Base-by-base conservation (phyloP, 1,140 invertebrate species). In the Ceratosolen solmsi region DNA sequence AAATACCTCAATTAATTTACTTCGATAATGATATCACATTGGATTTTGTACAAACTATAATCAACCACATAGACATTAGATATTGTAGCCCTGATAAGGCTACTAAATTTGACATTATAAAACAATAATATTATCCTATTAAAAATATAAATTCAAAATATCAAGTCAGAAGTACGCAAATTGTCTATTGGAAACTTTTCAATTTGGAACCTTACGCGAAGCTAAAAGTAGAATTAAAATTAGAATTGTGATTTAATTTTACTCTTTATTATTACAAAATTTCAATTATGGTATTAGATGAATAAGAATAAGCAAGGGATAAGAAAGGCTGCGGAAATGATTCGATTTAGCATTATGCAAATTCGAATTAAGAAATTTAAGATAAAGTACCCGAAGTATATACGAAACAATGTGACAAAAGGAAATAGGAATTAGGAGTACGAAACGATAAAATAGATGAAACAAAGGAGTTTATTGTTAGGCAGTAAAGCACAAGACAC, bases 391-490 rank as follows among this genome's bases (percentile, higher is more conserved):
- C 36, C 25, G 38, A 60, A 65, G 58, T 65, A 49, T 49, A 51
- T 30, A 49, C 30, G 74, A 46, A 76, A 76, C 74, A 46, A 49
- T 30, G 74, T 65, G 56, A 76, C 58, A 41, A 76, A 65, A 25
- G 33, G 56, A 75, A 75, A 75, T 54, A 20, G 54, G 33, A 75
- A 75, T 75, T 75, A 75, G 73, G 20, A 38, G 46, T n/a, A 65
- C 15, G 20, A 25, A 76, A 27, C 58, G n/a, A 76, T 63, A 63
- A 76, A 76, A 76, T 65, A 76, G 74, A 79, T 56, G 65, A 70
- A 54, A 20, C 63, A 38, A 79, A 68, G 65, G 60, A 58, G 65
- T 79, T 79, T 79, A 79, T 71, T 72, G 58, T 79, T 27, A 58
- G 41, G 33, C 54, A 33, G 51, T 71, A 71, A 79, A 79, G 33